Evolutionary conservation across 2,113 vertebrate species (phyloP).

Genomic region (Leiothrix lutea): DNA sequence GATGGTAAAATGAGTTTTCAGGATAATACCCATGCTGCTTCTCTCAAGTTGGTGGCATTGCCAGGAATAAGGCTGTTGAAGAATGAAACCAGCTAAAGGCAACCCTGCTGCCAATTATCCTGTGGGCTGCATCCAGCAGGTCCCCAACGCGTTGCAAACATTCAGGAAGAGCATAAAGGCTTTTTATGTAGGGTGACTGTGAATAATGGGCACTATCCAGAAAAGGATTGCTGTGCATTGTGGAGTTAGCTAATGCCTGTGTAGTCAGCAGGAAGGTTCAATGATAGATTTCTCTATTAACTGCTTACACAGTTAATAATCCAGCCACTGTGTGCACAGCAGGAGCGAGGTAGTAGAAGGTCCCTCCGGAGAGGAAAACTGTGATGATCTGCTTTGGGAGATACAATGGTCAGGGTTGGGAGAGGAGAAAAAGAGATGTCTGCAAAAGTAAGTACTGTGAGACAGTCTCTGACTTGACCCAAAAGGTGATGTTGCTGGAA

Average conservation of each 20-base stretch:
- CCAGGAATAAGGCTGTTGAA: neutral
- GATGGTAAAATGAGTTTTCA: neutral
- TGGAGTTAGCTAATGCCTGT: neutral
- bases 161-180: neutral
- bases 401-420: neutral
- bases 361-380: neutral
- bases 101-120: neutral
- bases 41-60: neutral
- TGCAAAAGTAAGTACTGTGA: neutral
- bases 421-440: neutral
- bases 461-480: neutral
- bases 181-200: slow-evolving; percentile 20
- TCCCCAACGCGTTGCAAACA: neutral
- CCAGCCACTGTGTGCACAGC: neutral
- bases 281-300: neutral
- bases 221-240: neutral
- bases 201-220: neutral
- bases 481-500: neutral
- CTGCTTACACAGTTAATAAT: neutral
- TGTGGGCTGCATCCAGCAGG: neutral
- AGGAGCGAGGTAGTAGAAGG: neutral
- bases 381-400: neutral
- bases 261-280: neutral
- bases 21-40: neutral
- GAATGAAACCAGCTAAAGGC: neutral